These are phyloP conservation scores for Nomada goodeniana DNA, from an alignment of 2,888 invertebrate species.

Conservation along the genomic window DNA sequence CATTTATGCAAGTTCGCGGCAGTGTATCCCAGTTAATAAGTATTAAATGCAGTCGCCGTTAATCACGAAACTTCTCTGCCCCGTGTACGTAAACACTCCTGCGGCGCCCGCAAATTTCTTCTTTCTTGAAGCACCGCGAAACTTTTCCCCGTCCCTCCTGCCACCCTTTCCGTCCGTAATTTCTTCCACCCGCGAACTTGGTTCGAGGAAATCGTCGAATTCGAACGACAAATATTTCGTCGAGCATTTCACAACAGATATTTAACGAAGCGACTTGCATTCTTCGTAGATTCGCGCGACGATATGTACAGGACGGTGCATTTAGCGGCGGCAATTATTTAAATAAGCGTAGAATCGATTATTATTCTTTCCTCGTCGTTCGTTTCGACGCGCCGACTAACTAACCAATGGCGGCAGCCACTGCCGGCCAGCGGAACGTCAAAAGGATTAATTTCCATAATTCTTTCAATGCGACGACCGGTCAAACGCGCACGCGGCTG, in stretches of 20 bases:
- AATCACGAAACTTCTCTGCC: conserved; percentile 24
- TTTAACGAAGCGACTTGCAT: neutral
- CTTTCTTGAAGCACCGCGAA: neutral
- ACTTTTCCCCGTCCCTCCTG: neutral
- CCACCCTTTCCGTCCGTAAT: neutral
- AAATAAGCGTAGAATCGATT: conserved; percentile 26
- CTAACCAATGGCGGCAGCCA: conserved; percentile 16
- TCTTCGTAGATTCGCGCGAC: neutral
- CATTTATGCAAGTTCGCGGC: conserved; percentile 13
- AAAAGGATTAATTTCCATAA: conserved; percentile 62
- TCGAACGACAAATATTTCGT: neutral
- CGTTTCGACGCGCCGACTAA: conserved; percentile 33
- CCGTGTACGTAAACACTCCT: conserved; percentile 3
- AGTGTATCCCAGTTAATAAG: conserved; percentile 25
- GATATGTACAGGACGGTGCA: neutral
- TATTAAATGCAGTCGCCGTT: conserved; percentile 21
- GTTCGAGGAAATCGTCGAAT: neutral
- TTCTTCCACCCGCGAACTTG: neutral
- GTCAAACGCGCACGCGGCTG: neutral
- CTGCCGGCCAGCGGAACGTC: conserved; percentile 27
- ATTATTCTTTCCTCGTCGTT: conserved; percentile 12
- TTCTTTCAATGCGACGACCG: conserved; percentile 34
- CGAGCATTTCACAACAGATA: neutral
- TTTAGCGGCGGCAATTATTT: conserved; percentile 28
- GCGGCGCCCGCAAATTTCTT: conserved; percentile 13